These are phyloP conservation scores for Enteromius treurensis DNA, from an alignment of 2,797 vertebrate genomes.

Conservation along the genomic window DNA sequence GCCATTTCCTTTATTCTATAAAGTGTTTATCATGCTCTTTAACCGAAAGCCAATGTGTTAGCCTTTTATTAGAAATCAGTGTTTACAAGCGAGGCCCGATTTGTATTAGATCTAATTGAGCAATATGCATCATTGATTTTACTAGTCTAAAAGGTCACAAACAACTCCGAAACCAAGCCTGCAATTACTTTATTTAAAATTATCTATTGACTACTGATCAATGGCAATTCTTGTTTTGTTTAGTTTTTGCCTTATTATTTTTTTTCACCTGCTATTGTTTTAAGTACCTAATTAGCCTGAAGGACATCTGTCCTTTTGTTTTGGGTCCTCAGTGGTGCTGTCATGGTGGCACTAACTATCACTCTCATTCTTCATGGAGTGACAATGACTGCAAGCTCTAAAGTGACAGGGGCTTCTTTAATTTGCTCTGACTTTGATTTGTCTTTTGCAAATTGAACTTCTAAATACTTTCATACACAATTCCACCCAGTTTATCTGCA, in stretches of 20 bases:
- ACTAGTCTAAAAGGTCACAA: conserved; percentile 97
- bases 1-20: conserved; percentile 64
- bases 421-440: conserved; percentile 36
- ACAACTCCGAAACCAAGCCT: conserved; percentile 90
- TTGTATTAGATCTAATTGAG: conserved; percentile 96
- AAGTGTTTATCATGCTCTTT: conserved; percentile 79
- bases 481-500: not conserved
- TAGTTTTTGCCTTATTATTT: conserved; percentile 80
- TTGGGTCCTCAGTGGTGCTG: conserved; percentile 56
- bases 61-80: conserved; percentile 93
- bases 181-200: conserved; percentile 99
- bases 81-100: conserved; percentile 94
- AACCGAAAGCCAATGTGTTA: conserved; percentile 84
- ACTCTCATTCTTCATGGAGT: conserved; percentile 23
- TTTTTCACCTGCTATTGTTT: conserved; percentile 89
- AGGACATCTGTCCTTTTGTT: conserved; percentile 84
- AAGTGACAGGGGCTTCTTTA: conserved; percentile 18
- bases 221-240: conserved; percentile 94
- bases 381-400: conserved; percentile 25
- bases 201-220: conserved; percentile 96
- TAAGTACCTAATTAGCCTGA: conserved; percentile 96
- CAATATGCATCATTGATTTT: conserved; percentile 96
- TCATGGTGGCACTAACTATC: conserved; percentile 4
- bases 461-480: not conserved
- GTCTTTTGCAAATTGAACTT: conserved; percentile 25